phyloP scores from a whole-genome alignment of 2,888 invertebrate species.

The Tinea semifulvella region DNA sequence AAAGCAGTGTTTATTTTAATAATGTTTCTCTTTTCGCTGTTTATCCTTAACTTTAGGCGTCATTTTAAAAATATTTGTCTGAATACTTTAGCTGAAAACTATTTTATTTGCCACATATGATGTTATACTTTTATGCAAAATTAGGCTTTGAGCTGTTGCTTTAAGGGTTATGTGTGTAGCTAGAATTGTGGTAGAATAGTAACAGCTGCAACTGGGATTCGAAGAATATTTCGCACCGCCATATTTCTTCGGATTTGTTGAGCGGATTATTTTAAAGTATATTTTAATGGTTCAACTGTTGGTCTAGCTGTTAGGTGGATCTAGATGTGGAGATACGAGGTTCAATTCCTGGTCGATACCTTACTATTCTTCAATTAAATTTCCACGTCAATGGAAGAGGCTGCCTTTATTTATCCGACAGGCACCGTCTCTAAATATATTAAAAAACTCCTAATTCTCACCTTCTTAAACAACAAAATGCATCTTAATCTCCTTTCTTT shows the following conservation, averaged over 20 bases:
- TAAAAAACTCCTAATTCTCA: too few species aligned
- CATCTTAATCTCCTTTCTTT: too few species aligned
- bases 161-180: neutral
- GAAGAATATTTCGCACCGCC: conserved; percentile 26
- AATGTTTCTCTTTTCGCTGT: neutral
- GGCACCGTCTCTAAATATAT: too few species aligned
- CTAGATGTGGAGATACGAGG: too few species aligned
- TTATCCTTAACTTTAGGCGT: neutral
- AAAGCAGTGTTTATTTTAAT: conserved; percentile 5
- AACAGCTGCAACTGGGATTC: conserved; percentile 17
- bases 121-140: neutral
- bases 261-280: conserved; percentile 41
- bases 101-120: neutral
- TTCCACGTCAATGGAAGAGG: too few species aligned
- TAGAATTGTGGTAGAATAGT: too few species aligned
- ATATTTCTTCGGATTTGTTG: conserved; percentile 32
- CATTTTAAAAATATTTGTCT: conserved; percentile 8
- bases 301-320: too few species aligned
- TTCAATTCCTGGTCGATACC: too few species aligned
- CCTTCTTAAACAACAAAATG: too few species aligned
- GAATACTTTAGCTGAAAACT: neutral
- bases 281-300: conserved; percentile 41
- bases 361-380: too few species aligned
- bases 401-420: too few species aligned
- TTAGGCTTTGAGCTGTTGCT: neutral